phyloP scores from a whole-genome alignment of 23 tunicate genomes.

The Corella eumyota region DNA sequence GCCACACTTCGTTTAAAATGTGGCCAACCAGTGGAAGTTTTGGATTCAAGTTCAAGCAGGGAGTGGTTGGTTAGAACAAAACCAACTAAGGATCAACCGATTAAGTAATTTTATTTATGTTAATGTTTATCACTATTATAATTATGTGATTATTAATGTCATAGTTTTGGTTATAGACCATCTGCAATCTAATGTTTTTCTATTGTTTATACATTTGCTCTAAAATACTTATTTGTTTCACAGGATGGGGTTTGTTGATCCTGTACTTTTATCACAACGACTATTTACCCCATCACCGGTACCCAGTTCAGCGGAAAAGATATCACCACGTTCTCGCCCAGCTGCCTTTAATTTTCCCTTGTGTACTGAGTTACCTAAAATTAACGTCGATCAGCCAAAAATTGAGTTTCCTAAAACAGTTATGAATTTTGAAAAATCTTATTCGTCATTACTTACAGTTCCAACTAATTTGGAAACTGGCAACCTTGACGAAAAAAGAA shows the following conservation, averaged over 20 bases:
- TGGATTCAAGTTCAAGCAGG: slow-evolving; percentile 14
- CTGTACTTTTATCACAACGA: slow-evolving; percentile 10
- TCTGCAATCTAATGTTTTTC: too few species aligned
- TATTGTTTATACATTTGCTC: too few species aligned
- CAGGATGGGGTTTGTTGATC: slow-evolving; percentile 43
- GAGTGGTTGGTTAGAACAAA: slow-evolving; percentile 40
- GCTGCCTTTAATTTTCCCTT: too few species aligned
- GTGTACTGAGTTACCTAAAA: too few species aligned
- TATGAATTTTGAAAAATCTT: neutral
- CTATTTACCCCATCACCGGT: slow-evolving; percentile 20
- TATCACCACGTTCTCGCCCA: slow-evolving; percentile 1
- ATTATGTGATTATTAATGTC: too few species aligned
- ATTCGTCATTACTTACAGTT: slow-evolving; percentile 3
- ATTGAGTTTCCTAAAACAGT: neutral
- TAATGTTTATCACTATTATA: too few species aligned
- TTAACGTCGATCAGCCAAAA: neutral
- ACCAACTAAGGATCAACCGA: slow-evolving; percentile 17
- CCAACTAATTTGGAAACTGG: neutral
- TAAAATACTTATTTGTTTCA: too few species aligned
- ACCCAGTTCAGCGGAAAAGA: neutral
- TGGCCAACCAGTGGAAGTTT: slow-evolving; percentile 30
- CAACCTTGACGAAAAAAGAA: slow-evolving; percentile 1
- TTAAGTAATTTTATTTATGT: slow-evolving; percentile 1
- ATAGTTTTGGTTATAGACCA: too few species aligned
- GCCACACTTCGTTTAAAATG: slow-evolving; percentile 7